These are phyloP conservation scores for Melitaea athalia DNA, from an alignment of 2,888 invertebrate species.

Conservation along the genomic window DNA sequence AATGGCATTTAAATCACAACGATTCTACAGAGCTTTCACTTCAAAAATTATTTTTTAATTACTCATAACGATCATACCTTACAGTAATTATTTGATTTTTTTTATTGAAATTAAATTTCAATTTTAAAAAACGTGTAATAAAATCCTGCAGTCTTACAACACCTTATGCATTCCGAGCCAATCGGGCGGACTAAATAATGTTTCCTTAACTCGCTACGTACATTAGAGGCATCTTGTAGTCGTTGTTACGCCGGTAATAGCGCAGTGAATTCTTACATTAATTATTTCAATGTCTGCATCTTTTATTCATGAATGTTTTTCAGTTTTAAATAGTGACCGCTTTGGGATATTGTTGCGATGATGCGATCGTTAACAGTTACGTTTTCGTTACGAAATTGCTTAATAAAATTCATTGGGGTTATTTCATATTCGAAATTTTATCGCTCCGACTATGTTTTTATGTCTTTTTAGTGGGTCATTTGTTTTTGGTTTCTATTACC, in stretches of 20 bases:
- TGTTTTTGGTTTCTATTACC: not conserved
- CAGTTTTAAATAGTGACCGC: slow-evolving; percentile 26
- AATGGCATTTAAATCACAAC: no score
- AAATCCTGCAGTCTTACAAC: slow-evolving; percentile 20
- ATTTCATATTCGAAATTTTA: slow-evolving; percentile 4
- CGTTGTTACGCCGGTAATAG: slow-evolving; percentile 37
- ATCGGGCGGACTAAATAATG: slow-evolving; percentile 41
- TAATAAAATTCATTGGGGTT: slow-evolving; percentile 20
- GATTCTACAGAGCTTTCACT: no score
- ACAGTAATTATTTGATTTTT: no score
- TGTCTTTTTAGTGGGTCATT: slow-evolving; percentile 1
- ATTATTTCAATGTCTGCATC: slow-evolving; percentile 33
- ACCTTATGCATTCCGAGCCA: slow-evolving; percentile 33
- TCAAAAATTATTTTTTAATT: no score
- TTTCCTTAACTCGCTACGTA: slow-evolving; percentile 41
- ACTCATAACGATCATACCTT: no score
- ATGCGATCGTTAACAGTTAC: slow-evolving; percentile 23
- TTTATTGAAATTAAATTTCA: not conserved
- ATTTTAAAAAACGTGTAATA: not conserved
- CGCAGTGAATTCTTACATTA: slow-evolving; percentile 31
- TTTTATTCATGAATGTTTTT: slow-evolving; percentile 21
- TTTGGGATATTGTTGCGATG: slow-evolving; percentile 13
- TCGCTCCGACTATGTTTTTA: not conserved
- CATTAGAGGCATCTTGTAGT: slow-evolving; percentile 43
- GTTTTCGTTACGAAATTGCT: slow-evolving; percentile 22